Base-by-base conservation (phyloP, 2,888 invertebrate species). In the Pollenia labialis region DNA sequence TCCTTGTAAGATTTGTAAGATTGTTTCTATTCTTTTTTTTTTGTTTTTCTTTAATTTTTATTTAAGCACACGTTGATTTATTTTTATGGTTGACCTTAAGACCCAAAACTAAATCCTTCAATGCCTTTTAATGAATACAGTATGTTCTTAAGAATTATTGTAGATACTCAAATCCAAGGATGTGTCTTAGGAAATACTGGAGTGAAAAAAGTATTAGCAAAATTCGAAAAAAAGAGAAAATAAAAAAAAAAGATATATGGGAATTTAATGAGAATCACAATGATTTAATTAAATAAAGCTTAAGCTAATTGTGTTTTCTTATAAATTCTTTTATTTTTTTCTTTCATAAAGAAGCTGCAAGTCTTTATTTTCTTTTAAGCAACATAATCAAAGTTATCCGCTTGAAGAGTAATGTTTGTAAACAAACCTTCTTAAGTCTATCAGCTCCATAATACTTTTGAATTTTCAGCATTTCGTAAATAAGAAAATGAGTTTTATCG, bases 11-110 rank as follows among this genome's bases (percentile, higher is more conserved):
- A 69, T 42, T 74, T 56, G 64, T 18, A 50, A 18, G 72, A 74
- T 74, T 81, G 54, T 58, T 81, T 68, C 52, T 74, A 68, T 60
- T 44, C 14, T 52, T 58, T 52, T 68, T 81, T 42, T 69, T 58
- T 74, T 74, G 52, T 71, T 74, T 80, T 11, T 46, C 40, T 85
- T 88, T 85, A 87, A 88, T 87, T 87, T 88, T 77, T 87, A 74
- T 87, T 88, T 88, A 88, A 88, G 87, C 85, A 88, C 85, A 87
- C 82, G 86, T 88, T 88, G 86, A 88, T 88, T 87, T 88, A 88
- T 82, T 85, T 88, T 88, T 86, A 88, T 88, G 84, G 87, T 64
- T 87, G 87, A 87, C 87, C 87, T 87, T 87, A 87, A 87, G 84
- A 77, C 84, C 68, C 60, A 72, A 71, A 75, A 81, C 54, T 11